Percentiles rank a stretch among this genome's conserved stretches.
Conservation (phyloP, 1,140 invertebrate species). For the Meloidogyne exigua region DNA sequence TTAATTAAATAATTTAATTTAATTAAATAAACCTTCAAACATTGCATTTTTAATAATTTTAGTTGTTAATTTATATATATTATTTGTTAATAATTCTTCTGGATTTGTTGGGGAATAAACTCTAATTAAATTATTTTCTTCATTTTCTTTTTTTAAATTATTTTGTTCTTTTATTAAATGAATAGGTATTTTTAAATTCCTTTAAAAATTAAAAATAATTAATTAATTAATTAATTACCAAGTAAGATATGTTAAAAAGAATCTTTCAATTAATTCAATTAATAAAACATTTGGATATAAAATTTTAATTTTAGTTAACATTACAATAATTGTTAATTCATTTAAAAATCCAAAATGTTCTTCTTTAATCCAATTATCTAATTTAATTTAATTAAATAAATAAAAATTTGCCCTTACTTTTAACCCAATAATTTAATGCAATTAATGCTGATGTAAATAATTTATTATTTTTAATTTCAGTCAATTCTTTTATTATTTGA, state of each 20-base stretch:
- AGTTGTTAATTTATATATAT: background rate
- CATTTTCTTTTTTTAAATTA: background rate
- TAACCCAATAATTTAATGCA: background rate
- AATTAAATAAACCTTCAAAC: background rate
- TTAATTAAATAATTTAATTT: background rate
- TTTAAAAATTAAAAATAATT: background rate
- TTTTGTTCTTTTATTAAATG: background rate
- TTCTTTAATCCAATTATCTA: slow-evolving; percentile 3
- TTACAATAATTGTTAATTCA: background rate
- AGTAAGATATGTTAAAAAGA: slow-evolving; percentile 20
- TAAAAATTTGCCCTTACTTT: slow-evolving; percentile 1
- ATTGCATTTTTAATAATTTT: slow-evolving; percentile 9
- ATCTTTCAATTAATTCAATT: background rate
- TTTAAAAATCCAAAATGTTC: slow-evolving; percentile 2
- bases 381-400: background rate
- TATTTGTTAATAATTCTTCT: slow-evolving; percentile 8
- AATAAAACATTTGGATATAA: slow-evolving; percentile 8
- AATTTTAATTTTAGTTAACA: background rate
- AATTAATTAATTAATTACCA: slow-evolving; percentile 6
- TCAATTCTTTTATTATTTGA: background rate
- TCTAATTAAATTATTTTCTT: background rate
- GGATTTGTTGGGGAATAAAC: slow-evolving; percentile 15
- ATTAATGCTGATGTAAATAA: background rate
- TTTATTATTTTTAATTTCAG: background rate
- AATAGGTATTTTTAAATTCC: slow-evolving; percentile 11